A percentile compares a stretch with the other conserved stretches of the same genome.
These are phyloP conservation scores for Oncorhynchus nerka DNA, from an alignment of 2,113 vertebrate species.

Conservation along the genomic window DNA sequence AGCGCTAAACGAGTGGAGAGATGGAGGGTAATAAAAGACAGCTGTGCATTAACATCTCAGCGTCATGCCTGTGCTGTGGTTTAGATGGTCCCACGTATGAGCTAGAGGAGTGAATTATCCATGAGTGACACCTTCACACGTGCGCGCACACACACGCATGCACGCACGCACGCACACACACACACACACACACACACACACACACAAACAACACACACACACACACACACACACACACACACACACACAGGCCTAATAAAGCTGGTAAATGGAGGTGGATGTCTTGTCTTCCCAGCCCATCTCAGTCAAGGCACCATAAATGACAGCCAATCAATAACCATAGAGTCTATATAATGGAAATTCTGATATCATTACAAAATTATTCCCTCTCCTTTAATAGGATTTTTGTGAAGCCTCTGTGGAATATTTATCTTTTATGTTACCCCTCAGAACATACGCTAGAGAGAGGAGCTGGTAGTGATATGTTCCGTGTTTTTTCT, in stretches of 20 bases:
- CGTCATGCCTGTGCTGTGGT: slow-evolving; percentile 45
- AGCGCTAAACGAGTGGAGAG: not conserved
- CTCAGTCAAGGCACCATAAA: slow-evolving; percentile 71
- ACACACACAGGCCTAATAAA: slow-evolving; percentile 70
- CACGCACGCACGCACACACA: not conserved
- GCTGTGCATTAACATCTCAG: slow-evolving; percentile 62
- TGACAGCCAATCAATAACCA: slow-evolving; percentile 76
- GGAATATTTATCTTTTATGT: slow-evolving; percentile 37
- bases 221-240: slow-evolving; percentile 35
- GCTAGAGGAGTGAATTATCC: slow-evolving; percentile 71
- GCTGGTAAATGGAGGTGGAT: slow-evolving; percentile 74
- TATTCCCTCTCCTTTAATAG: slow-evolving; percentile 38
- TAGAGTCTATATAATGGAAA: slow-evolving; percentile 78
- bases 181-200: slow-evolving; percentile 1
- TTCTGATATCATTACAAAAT: slow-evolving; percentile 68
- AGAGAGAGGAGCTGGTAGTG: not conserved
- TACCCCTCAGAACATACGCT: not conserved
- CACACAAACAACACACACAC: slow-evolving; percentile 6
- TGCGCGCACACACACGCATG: not conserved
- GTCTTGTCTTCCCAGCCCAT: slow-evolving; percentile 56
- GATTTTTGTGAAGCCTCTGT: slow-evolving; percentile 44
- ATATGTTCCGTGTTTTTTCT: not conserved
- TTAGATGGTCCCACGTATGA: slow-evolving; percentile 46
- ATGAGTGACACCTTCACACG: slow-evolving; percentile 48
- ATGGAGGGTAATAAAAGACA: slow-evolving; percentile 33